Conservation (phyloP, 2,797 vertebrate genomes). For the Melanotaenia trifasciata region DNA sequence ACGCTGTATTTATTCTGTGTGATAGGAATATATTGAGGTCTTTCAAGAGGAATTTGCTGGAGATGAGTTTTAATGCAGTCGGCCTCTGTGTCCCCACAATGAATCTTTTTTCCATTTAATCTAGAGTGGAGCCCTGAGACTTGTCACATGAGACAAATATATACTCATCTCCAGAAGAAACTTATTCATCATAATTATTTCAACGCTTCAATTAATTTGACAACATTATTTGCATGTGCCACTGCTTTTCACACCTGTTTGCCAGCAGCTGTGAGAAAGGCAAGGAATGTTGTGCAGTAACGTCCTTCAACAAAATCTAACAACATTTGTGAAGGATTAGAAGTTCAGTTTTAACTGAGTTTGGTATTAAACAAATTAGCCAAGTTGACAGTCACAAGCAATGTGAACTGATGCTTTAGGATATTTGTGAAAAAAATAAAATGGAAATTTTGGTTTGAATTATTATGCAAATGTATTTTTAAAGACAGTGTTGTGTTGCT, state of each 20-base stretch:
- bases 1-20: conserved; percentile 78
- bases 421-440: neutral
- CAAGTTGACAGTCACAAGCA: conserved; percentile 24
- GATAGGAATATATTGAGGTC: conserved; percentile 71
- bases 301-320: conserved; percentile 41
- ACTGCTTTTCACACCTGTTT: conserved; percentile 72
- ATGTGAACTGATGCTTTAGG: neutral
- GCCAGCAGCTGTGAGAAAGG: conserved; percentile 38
- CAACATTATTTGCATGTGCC: conserved; percentile 72
- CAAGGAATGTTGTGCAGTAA: conserved; percentile 29
- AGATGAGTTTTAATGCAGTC: conserved; percentile 69
- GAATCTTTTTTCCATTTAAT: conserved; percentile 76
- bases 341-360: too few relatives aligned
- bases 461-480: conserved; percentile 9
- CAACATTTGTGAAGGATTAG: neutral
- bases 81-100: conserved; percentile 68
- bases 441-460: neutral
- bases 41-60: conserved; percentile 74
- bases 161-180: conserved; percentile 61
- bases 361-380: conserved; percentile 4
- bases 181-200: conserved; percentile 78
- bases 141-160: conserved; percentile 68
- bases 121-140: conserved; percentile 56
- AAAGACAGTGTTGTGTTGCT: neutral
- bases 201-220: conserved; percentile 76